A percentile compares a stretch with the other conserved stretches of the same genome.
These are phyloP conservation scores for Sinocyclocheilus anophthalmus DNA, from an alignment of 2,113 vertebrate genomes.

Conservation along the genomic window DNA sequence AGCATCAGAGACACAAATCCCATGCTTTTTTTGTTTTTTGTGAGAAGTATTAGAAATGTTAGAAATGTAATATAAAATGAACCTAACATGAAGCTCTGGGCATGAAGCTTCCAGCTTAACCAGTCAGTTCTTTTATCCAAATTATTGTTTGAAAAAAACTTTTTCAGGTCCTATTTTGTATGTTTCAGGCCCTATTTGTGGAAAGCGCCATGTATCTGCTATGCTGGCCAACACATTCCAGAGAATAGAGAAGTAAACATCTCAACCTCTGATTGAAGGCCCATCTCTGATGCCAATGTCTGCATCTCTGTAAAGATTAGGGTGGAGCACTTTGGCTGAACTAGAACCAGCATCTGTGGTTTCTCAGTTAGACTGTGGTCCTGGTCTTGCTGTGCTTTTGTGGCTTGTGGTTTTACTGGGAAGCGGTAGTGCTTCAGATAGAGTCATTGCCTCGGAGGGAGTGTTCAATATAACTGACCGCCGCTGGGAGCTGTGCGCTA, in stretches of 20 bases:
- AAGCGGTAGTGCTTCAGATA: conserved; percentile 1
- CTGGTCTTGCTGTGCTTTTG: conserved; percentile 6
- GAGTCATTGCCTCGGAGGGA: neutral
- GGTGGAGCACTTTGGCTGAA: conserved; percentile 28
- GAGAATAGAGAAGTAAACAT: conserved; percentile 28
- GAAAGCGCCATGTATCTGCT: neutral
- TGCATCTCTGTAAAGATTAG: conserved; percentile 16
- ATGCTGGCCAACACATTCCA: neutral
- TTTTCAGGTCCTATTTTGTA: too few species aligned
- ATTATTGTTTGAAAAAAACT: too few species aligned
- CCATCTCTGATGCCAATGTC: neutral
- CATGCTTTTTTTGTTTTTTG: neutral
- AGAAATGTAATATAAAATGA: neutral
- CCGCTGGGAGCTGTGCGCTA: neutral
- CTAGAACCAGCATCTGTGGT: conserved; percentile 1
- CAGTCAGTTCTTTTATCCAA: too few species aligned
- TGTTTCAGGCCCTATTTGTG: neutral
- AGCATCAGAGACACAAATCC: neutral
- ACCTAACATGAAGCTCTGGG: neutral
- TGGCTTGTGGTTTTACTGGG: conserved; percentile 19
- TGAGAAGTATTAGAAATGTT: neutral
- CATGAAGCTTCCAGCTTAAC: neutral
- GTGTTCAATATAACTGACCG: neutral
- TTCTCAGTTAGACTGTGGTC: conserved; percentile 16
- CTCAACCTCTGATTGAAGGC: conserved; percentile 2